These are phyloP conservation scores for Trissonchulus latispiculum DNA, from an alignment of 2,888 invertebrate genomes.

Conservation along the genomic window DNA sequence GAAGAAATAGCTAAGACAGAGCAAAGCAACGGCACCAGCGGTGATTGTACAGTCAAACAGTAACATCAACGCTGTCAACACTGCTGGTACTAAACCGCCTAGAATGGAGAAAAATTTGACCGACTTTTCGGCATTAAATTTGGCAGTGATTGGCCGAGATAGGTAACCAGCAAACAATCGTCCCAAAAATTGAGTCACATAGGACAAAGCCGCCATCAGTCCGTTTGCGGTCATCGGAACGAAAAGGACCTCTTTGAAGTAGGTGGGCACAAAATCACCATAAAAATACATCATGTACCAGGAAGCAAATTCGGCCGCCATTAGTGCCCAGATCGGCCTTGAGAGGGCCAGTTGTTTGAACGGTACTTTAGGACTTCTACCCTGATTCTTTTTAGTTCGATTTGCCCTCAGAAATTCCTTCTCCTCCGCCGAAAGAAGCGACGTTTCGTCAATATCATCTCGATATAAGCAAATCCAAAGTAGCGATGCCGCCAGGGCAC, in stretches of 20 bases:
- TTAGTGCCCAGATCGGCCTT: not conserved
- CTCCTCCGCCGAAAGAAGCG: not conserved
- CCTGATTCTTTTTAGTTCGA: not conserved
- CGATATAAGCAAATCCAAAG: not conserved
- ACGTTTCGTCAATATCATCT: not conserved
- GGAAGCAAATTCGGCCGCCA: not conserved
- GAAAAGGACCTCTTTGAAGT: constrained; percentile 1
- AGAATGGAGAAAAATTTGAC: not conserved
- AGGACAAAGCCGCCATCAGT: not conserved
- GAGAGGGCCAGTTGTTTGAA: too few species aligned
- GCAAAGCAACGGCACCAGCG: not conserved
- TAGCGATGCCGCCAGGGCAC: not conserved
- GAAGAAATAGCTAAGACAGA: too few species aligned
- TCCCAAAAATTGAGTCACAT: not conserved
- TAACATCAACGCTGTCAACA: not conserved
- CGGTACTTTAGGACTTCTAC: too few species aligned
- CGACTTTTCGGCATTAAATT: not conserved
- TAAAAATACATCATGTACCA: not conserved
- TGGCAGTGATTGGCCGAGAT: not conserved
- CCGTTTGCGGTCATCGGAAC: not conserved
- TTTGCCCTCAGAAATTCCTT: not conserved
- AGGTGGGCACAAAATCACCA: not conserved
- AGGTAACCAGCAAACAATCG: not conserved
- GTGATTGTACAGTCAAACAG: not conserved
- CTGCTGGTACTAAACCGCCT: not conserved